phyloP scores from a whole-genome alignment of 1,140 invertebrate genomes.

The Akabosia matsudoensis region DNA sequence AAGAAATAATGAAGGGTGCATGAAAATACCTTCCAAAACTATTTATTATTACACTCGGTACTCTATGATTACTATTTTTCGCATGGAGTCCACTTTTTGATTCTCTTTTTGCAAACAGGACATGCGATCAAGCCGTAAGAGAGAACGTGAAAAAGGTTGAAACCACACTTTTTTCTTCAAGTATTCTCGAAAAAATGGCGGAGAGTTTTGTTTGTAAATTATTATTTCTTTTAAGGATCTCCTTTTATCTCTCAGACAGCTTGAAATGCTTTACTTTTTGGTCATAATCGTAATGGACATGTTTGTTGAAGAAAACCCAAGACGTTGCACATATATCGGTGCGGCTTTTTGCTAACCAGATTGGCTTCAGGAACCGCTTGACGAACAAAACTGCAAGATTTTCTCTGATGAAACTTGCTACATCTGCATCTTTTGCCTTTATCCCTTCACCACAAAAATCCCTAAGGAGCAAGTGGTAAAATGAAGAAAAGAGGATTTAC shows the following conservation, averaged over 20 bases:
- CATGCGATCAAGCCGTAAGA: not conserved
- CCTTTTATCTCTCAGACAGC: too few species aligned
- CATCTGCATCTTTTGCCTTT: not conserved
- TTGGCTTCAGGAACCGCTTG: not conserved
- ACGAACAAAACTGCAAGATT: not conserved
- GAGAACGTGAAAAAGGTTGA: constrained; percentile 4
- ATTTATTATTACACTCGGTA: not conserved
- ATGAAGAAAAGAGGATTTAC: not conserved
- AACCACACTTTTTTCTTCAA: not conserved
- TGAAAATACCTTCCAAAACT: not conserved
- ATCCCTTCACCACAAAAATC: not conserved
- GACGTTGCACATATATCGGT: not conserved
- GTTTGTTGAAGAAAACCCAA: not conserved
- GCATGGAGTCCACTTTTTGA: too few species aligned
- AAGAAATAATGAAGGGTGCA: constrained; percentile 9
- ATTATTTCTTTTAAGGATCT: too few species aligned
- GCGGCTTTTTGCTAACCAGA: not conserved
- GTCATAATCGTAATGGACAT: too few species aligned
- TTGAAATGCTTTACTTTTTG: not conserved
- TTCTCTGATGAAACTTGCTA: not conserved
- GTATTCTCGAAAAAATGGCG: too few species aligned
- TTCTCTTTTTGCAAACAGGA: too few species aligned
- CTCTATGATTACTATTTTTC: not conserved
- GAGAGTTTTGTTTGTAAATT: too few species aligned
- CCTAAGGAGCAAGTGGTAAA: not conserved